Conservation (phyloP, 1,140 invertebrate species). For the Babylonia areolata region DNA sequence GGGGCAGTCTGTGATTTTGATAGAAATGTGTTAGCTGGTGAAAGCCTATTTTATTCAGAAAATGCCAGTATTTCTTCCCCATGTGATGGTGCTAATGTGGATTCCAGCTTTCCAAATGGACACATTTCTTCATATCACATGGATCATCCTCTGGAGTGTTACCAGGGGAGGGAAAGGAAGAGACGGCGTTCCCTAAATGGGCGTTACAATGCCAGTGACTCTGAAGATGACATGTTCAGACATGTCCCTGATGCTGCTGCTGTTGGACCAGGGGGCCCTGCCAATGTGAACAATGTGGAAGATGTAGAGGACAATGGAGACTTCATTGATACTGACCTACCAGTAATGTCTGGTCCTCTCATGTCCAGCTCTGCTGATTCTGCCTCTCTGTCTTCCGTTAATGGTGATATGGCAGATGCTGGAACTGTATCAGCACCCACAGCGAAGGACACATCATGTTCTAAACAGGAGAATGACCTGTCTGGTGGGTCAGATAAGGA, state of each 20-base stretch:
- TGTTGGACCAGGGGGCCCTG: constrained; percentile 14
- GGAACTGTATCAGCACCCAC: constrained; percentile 39
- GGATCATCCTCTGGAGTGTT: neutral
- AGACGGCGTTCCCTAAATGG: neutral
- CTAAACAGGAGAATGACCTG: constrained; percentile 45
- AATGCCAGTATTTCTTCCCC: constrained; percentile 13
- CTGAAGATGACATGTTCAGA: neutral
- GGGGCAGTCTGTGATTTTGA: constrained; percentile 57
- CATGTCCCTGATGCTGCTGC: neutral
- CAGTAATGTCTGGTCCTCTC: constrained; percentile 57
- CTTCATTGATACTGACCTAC: constrained; percentile 71
- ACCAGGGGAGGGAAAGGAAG: too few species aligned
- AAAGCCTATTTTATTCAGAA: constrained; percentile 25
- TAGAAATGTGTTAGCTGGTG: constrained; percentile 43
- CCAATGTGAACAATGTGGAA: neutral
- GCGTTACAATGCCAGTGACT: neutral
- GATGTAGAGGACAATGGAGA: constrained; percentile 68
- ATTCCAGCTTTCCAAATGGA: constrained; percentile 23
- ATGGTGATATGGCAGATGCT: constrained; percentile 56
- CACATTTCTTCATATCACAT: constrained; percentile 2
- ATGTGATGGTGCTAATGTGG: neutral
- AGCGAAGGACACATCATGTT: constrained; percentile 39
- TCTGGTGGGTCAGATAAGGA: constrained; percentile 22
- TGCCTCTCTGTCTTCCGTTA: constrained; percentile 56
- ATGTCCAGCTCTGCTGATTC: constrained; percentile 66